Percentiles rank a stretch among this genome's conserved stretches.
Evolutionary conservation across 2,888 invertebrate genomes (phyloP).

Genomic region (Eupithecia abbreviata): DNA sequence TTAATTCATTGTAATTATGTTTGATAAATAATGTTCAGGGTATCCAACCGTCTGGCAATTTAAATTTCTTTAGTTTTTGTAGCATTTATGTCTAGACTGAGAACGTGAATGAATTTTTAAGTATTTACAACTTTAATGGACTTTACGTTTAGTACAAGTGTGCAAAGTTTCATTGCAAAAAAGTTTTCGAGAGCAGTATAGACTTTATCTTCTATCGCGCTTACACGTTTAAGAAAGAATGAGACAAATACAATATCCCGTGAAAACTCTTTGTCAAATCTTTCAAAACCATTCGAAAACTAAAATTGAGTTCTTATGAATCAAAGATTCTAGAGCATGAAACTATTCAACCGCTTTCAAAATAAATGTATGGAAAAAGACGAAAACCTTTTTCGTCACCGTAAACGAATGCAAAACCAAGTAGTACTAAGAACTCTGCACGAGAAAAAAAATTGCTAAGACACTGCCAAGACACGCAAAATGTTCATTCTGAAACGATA

Average conservation of each 20-base stretch:
- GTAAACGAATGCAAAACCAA: not conserved
- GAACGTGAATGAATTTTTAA: slow-evolving; percentile 16
- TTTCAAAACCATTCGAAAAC: not conserved
- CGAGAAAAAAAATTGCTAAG: not conserved
- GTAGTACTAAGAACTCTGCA: not conserved
- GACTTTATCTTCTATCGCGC: not conserved
- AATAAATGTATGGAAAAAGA: not conserved
- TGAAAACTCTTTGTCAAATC: not conserved
- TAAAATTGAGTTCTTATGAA: not conserved
- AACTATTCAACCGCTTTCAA: not conserved
- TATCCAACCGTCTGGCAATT: slow-evolving; percentile 18
- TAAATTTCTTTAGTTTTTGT: slow-evolving; percentile 20
- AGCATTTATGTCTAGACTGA: slow-evolving; percentile 16
- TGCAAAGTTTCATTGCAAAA: not conserved
- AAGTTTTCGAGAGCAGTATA: not conserved
- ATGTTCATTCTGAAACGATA: too few species aligned
- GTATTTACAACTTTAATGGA: slow-evolving; percentile 3
- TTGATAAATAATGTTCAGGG: slow-evolving; percentile 1
- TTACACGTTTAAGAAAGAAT: not conserved
- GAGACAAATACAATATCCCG: not conserved
- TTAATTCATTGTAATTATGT: slow-evolving; percentile 12
- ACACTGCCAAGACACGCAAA: too few species aligned
- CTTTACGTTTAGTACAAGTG: not conserved
- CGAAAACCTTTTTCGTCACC: not conserved
- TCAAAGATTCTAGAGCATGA: not conserved